A percentile compares a stretch with the other conserved stretches of the same genome.
phyloP scores from a whole-genome alignment of 2,888 invertebrate genomes.

The Lottia scabra region DNA sequence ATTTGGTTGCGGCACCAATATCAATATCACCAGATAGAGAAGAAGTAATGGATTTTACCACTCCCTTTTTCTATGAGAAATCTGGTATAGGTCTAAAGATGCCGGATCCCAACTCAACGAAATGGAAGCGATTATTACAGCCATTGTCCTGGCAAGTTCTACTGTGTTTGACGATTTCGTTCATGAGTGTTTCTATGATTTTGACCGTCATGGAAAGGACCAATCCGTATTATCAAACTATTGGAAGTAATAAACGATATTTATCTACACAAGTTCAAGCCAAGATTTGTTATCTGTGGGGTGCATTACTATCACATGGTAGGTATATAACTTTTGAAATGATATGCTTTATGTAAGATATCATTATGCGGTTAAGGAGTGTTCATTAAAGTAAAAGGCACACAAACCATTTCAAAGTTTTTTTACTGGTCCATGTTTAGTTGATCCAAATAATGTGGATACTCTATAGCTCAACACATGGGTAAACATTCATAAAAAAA shows the following conservation, averaged over 20 bases:
- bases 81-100: slow-evolving; percentile 44
- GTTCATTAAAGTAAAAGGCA: no score
- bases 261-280: not conserved
- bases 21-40: slow-evolving; percentile 91
- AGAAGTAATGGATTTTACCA: slow-evolving; percentile 89
- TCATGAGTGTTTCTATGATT: slow-evolving; percentile 37
- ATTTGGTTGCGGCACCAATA: slow-evolving; percentile 84
- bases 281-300: not conserved
- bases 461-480: no score
- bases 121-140: slow-evolving; percentile 47
- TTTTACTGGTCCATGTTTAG: no score
- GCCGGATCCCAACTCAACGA: slow-evolving; percentile 37
- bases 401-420: no score
- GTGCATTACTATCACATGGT: not conserved
- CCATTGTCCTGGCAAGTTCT: slow-evolving; percentile 50
- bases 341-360: no score
- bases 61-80: slow-evolving; percentile 75
- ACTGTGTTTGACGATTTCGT: slow-evolving; percentile 36
- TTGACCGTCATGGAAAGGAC: slow-evolving; percentile 43
- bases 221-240: slow-evolving; percentile 39
- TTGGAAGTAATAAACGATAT: not conserved
- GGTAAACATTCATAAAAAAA: no score
- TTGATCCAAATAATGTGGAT: no score
- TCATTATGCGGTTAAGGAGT: no score
- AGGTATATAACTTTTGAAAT: no score